These are phyloP conservation scores for Stenotaenia linearis DNA, from an alignment of 2,888 invertebrate species.

Conservation along the genomic window DNA sequence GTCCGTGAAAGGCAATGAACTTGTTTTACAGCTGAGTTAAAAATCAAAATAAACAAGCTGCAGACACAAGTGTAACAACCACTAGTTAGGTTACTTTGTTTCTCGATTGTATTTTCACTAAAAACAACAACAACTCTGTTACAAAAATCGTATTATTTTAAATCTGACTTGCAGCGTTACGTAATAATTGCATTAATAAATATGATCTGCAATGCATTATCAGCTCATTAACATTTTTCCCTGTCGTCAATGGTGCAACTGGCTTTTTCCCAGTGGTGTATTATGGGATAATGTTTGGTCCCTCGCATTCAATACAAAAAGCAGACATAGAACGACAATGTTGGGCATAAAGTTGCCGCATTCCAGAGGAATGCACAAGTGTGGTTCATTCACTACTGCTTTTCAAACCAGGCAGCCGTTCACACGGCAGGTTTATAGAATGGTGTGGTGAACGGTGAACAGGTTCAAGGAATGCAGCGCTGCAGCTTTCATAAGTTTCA, in stretches of 20 bases:
- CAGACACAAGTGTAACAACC: neutral
- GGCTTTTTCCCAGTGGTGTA: slow-evolving; percentile 24
- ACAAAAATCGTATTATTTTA: too few species aligned
- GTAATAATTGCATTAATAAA: too few species aligned
- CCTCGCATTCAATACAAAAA: slow-evolving; percentile 19
- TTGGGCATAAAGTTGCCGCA: slow-evolving; percentile 24
- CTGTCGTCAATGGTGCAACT: neutral
- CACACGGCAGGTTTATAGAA: slow-evolving; percentile 21
- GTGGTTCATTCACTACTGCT: slow-evolving; percentile 26
- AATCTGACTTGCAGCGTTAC: too few species aligned
- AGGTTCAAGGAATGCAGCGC: slow-evolving; percentile 15
- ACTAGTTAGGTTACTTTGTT: neutral
- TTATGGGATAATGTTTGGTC: neutral
- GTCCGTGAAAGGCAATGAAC: neutral
- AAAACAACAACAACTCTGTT: too few species aligned
- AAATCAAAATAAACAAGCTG: slow-evolving; percentile 9
- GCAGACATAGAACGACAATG: slow-evolving; percentile 7
- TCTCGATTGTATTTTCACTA: neutral
- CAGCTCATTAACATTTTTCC: neutral
- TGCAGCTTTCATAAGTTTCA: slow-evolving; percentile 2
- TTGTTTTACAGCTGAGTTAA: slow-evolving; percentile 17
- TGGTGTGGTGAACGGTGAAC: neutral
- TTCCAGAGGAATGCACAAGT: slow-evolving; percentile 26
- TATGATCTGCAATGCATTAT: too few species aligned
- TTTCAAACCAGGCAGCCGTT: slow-evolving; percentile 23